Evolutionary conservation across 2,113 vertebrate genomes (phyloP).

Genomic region (Saccopteryx leptura): DNA sequence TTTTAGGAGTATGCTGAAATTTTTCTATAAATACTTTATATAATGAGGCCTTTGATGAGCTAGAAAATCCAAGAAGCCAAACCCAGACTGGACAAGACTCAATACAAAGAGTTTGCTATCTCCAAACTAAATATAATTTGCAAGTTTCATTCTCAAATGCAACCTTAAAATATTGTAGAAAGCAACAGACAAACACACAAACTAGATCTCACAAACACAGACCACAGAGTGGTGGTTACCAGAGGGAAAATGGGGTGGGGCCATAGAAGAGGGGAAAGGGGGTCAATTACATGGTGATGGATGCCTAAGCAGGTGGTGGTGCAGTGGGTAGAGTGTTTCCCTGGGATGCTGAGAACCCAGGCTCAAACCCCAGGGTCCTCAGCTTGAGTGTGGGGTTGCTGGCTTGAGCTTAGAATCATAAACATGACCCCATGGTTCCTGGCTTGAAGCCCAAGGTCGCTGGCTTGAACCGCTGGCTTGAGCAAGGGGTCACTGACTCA

Average conservation of each 20-base stretch:
- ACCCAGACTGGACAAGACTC: background rate
- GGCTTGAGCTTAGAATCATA: too few relatives aligned
- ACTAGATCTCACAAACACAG: background rate
- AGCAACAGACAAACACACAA: background rate
- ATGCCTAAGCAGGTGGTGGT: too few relatives aligned
- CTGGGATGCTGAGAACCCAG: too few relatives aligned
- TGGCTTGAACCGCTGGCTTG: too few relatives aligned
- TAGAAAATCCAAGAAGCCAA: background rate
- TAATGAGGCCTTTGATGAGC: background rate
- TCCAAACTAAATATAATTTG: background rate
- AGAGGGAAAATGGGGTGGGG: background rate
- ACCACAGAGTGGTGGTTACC: background rate
- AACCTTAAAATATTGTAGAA: background rate
- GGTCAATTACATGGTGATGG: background rate
- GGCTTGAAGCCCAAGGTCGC: too few relatives aligned
- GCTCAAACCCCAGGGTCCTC: too few relatives aligned
- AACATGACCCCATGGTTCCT: too few relatives aligned
- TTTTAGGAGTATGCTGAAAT: conserved; percentile 14
- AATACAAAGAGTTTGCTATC: background rate
- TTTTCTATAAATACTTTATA: background rate
- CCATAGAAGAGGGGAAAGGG: background rate
- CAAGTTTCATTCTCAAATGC: background rate
- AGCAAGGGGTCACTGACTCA: too few relatives aligned
- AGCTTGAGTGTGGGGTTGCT: too few relatives aligned
- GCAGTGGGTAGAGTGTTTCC: too few relatives aligned